Evolutionary conservation across 1,140 invertebrate genomes (phyloP), one percentile per base, ranked within the genome.

Genomic region (Listronotus oregonensis): DNA sequence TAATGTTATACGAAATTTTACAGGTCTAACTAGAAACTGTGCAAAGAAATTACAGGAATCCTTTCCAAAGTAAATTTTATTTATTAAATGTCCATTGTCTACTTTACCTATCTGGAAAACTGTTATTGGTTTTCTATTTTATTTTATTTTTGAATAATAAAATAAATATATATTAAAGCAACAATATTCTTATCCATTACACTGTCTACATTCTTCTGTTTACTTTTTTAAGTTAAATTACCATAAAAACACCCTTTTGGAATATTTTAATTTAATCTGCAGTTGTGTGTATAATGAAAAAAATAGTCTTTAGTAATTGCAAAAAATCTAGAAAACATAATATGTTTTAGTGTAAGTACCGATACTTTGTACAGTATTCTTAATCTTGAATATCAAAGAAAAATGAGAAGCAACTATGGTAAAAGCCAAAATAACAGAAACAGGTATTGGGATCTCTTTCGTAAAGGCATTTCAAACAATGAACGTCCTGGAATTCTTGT

Each of bases 321-420:
- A 3, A 27, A 27, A 27, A 27, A 5, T 27, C 21, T 27, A 27
- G 5, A 27, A 27, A 27, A 27, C 1, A 3, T 27, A 27, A 27
- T 3, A 3, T 58, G 59, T 77, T 76, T 61, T 64, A 83, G 82
- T 11, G 70, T 85, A n/a, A 75, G 79, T 15, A 51, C 70, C 15
- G 74, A 79, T 56, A 82, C 85, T 0, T 60, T 87, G 14, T 80
- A 78, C 27, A 85, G 84, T 70, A 86, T 86, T 67, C 54, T 85
- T n/a, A 79, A 78, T 31, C 70, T 73, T 66, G 77, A 79, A 68
- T 77, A 74, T 64, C 79, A 72, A 71, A 77, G 71, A 63, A 76
- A 65, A 74, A 82, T 81, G 79, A 83, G 81, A 77, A 56, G 40
- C 12, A 80, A 65, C 71, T 80, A 76, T 65, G 62, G 68, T 15